Percentiles rank a stretch among this genome's conserved stretches.
Conservation (phyloP, 2,888 invertebrate genomes). For the Chaitophorus viminalis region DNA sequence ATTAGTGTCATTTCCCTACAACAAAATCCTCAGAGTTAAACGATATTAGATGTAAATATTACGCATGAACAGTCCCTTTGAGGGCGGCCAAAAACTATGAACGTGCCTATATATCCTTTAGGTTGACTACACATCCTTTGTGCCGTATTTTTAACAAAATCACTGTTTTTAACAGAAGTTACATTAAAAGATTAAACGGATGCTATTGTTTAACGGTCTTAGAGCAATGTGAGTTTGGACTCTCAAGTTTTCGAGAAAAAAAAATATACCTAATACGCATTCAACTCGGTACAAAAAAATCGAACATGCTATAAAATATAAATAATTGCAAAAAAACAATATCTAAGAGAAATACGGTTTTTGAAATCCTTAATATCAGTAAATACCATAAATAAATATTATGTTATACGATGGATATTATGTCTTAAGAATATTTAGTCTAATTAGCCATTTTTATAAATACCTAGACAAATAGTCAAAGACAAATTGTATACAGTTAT, state of each 20-base stretch:
- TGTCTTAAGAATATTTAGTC: too few species aligned
- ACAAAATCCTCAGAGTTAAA: background rate
- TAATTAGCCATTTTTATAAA: too few species aligned
- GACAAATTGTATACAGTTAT: too few species aligned
- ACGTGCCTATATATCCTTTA: conserved; percentile 1
- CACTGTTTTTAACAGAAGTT: conserved; percentile 18
- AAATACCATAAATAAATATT: too few species aligned
- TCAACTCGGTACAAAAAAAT: background rate
- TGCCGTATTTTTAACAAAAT: conserved; percentile 7
- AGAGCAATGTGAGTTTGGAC: background rate
- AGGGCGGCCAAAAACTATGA: background rate
- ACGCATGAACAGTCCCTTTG: conserved; percentile 14
- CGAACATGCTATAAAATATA: too few species aligned
- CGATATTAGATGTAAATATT: conserved; percentile 14
- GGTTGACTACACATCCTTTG: background rate
- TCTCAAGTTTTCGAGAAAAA: background rate
- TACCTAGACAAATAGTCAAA: too few species aligned
- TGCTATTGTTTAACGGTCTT: too few species aligned
- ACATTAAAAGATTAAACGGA: background rate
- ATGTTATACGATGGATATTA: too few species aligned
- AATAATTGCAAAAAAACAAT: too few species aligned
- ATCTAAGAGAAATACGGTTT: too few species aligned
- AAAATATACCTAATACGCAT: background rate
- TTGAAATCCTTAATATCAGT: too few species aligned
- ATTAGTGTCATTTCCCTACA: background rate